Evolutionary conservation across 2,888 invertebrate genomes (phyloP).

Genomic region (Drosophila anceps): DNA sequence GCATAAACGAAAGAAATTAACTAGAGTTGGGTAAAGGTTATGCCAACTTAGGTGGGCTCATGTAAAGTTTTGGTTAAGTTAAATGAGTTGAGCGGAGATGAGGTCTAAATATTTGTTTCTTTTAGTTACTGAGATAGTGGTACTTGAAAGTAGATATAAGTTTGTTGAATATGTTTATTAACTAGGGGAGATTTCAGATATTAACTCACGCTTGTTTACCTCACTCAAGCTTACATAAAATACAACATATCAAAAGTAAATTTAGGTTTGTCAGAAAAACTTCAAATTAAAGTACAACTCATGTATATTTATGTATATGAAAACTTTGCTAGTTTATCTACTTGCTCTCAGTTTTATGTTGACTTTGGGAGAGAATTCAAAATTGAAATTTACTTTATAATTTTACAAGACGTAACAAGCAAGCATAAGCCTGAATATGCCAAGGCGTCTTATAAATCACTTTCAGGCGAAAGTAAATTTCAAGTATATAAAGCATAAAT

Average conservation of each 20-base stretch:
- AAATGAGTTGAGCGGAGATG: neutral
- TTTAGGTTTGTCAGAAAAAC: neutral
- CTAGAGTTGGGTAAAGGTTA: neutral
- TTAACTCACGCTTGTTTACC: neutral
- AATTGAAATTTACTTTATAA: constrained; percentile 21
- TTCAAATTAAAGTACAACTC: neutral
- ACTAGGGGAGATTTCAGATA: neutral
- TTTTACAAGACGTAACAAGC: neutral
- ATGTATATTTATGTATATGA: neutral
- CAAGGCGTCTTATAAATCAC: neutral
- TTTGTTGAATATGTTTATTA: neutral
- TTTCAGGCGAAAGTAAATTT: neutral
- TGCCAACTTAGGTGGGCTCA: neutral
- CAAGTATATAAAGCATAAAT: neutral
- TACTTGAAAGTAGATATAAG: neutral
- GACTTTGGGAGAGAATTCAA: constrained; percentile 3
- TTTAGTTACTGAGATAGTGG: neutral
- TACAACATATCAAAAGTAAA: neutral
- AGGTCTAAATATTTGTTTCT: neutral
- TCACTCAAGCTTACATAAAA: neutral
- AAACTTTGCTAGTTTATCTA: neutral
- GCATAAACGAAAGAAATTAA: constrained; percentile 3
- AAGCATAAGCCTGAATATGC: neutral
- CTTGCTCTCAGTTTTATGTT: neutral
- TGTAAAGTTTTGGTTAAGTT: neutral